Evolutionary conservation across 2,113 vertebrate genomes (phyloP).

Genomic region (Zosterops pallidus): DNA sequence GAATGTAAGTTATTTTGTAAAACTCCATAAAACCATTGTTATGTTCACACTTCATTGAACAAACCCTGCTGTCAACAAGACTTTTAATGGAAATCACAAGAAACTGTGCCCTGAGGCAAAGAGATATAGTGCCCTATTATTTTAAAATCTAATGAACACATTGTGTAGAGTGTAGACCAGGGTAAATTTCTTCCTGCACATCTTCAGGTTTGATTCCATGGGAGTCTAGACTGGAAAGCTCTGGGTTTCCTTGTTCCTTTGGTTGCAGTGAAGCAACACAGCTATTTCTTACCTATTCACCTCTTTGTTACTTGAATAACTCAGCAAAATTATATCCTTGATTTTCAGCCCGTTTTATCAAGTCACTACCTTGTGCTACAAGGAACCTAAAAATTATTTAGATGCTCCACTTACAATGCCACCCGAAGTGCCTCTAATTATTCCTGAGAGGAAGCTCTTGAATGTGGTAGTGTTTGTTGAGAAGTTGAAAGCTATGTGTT

Average conservation of each 20-base stretch:
- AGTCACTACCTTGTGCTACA: not conserved
- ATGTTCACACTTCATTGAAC: not conserved
- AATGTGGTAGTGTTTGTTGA: not conserved
- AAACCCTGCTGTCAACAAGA: not conserved
- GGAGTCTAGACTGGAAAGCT: not conserved
- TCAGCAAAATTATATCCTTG: not conserved
- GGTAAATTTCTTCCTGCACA: not conserved
- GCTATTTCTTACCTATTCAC: not conserved
- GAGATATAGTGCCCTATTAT: not conserved
- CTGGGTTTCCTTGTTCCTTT: not conserved
- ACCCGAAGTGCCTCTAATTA: not conserved
- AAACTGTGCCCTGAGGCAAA: not conserved
- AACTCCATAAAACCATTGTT: not conserved
- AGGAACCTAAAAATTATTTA: not conserved
- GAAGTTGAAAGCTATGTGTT: not conserved
- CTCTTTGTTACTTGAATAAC: not conserved
- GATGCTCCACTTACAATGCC: not conserved
- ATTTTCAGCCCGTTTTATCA: not conserved
- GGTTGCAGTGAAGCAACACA: not conserved
- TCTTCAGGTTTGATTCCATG: not conserved
- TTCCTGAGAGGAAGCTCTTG: constrained; percentile 13
- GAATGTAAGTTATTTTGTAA: not conserved
- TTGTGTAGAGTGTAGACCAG: not conserved
- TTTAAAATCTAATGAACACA: not conserved
- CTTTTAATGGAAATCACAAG: not conserved